Evolutionary conservation across 2,113 vertebrate species (phyloP).

Genomic region (Oryzias curvinotus): DNA sequence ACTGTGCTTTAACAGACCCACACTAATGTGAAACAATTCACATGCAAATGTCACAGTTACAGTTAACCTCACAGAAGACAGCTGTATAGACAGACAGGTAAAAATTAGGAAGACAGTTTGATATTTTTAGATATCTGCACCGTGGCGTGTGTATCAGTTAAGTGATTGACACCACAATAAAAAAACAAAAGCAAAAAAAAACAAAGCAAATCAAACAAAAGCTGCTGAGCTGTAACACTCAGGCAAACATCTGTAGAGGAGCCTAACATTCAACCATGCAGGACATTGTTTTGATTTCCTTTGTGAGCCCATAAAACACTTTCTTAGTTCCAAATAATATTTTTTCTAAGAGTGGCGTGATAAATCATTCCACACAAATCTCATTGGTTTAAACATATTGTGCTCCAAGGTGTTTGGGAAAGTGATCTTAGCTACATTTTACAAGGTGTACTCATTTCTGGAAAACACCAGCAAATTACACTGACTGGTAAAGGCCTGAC

Average conservation of each 20-base stretch:
- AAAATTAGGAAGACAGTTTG: not conserved
- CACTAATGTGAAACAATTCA: constrained; percentile 38
- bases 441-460: constrained; percentile 80
- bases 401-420: constrained; percentile 70
- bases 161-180: constrained; percentile 27
- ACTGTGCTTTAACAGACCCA: constrained; percentile 49
- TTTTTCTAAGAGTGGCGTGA: constrained; percentile 51
- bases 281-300: constrained; percentile 41
- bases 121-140: not conserved
- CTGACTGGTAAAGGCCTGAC: constrained; percentile 81
- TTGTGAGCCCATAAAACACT: constrained; percentile 47
- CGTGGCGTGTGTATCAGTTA: constrained; percentile 19
- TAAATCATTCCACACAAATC: constrained; percentile 66
- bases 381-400: constrained; percentile 72
- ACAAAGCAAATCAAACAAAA: constrained; percentile 24
- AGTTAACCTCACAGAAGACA: not conserved
- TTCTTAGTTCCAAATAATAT: constrained; percentile 51
- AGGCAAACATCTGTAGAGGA: constrained; percentile 7
- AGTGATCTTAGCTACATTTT: constrained; percentile 78
- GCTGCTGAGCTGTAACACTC: constrained; percentile 23
- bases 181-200: constrained; percentile 48
- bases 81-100: constrained; percentile 12
- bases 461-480: constrained; percentile 80
- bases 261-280: constrained; percentile 34
- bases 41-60: constrained; percentile 32